Conservation (phyloP, 2,113 vertebrate genomes). For the Alaudala cheleensis region DNA sequence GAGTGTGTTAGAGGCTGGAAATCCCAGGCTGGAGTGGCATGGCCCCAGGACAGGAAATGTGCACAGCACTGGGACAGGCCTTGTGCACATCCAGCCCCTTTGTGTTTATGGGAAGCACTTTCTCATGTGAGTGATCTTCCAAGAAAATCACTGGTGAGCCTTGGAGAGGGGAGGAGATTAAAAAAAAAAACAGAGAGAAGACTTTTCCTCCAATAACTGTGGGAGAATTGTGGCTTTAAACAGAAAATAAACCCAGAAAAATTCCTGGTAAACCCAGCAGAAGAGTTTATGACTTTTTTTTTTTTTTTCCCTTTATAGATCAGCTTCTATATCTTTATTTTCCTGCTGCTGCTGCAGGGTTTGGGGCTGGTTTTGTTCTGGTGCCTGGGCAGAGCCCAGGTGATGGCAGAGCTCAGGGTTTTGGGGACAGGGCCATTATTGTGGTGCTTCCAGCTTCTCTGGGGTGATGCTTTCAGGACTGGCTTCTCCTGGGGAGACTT, state of each 20-base stretch:
- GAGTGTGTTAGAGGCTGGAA: background rate
- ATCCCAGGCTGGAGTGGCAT: background rate
- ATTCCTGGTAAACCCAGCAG: background rate
- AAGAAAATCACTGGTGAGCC: background rate
- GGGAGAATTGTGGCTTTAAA: background rate
- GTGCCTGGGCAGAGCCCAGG: background rate
- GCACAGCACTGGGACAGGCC: accelerated
- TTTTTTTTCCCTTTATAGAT: background rate
- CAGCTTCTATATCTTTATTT: accelerated
- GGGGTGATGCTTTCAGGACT: background rate
- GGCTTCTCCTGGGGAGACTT: background rate
- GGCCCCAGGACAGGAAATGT: background rate
- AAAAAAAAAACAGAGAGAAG: background rate
- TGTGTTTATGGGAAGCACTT: background rate
- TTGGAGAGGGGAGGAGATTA: background rate
- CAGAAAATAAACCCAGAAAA: background rate
- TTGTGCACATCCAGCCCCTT: background rate
- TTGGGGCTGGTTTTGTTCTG: background rate
- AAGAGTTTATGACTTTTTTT: background rate
- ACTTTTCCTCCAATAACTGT: background rate
- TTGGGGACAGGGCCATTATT: accelerated
- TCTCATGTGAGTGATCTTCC: background rate
- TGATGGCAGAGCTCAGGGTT: background rate
- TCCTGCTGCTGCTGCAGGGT: background rate
- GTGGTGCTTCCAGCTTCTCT: background rate